phyloP scores from a whole-genome alignment of 2,888 invertebrate species.

The Heliconius erato region DNA sequence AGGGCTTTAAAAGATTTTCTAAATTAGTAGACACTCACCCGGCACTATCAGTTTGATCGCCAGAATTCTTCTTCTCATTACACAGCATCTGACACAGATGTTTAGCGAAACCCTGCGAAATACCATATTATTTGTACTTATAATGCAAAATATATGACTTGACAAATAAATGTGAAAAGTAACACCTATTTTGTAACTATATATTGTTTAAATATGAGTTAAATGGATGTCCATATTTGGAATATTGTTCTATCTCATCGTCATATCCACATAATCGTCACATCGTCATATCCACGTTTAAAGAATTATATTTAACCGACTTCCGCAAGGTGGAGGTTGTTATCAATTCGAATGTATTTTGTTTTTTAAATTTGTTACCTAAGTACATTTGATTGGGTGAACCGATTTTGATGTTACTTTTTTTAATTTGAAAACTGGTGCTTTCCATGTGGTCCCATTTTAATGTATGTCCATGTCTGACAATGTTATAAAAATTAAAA shows the following conservation, averaged over 20 bases:
- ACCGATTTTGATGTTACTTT: too few relatives aligned
- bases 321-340: too few relatives aligned
- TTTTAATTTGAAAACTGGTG: too few relatives aligned
- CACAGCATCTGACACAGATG: slow-evolving; percentile 76
- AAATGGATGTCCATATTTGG: slow-evolving; percentile 3
- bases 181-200: slow-evolving; percentile 26
- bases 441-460: too few relatives aligned
- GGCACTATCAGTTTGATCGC: slow-evolving; percentile 61
- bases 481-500: too few relatives aligned
- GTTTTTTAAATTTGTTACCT: too few relatives aligned
- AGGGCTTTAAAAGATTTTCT: background rate
- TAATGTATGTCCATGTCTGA: too few relatives aligned
- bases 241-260: background rate
- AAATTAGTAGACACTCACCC: slow-evolving; percentile 51
- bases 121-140: slow-evolving; percentile 14
- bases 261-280: too few relatives aligned
- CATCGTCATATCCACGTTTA: too few relatives aligned
- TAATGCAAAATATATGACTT: background rate
- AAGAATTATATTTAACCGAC: too few relatives aligned
- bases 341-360: too few relatives aligned
- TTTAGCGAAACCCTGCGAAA: slow-evolving; percentile 73
- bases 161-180: slow-evolving; percentile 28
- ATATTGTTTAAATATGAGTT: slow-evolving; percentile 27
- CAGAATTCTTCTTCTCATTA: slow-evolving; percentile 68
- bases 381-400: too few relatives aligned